phyloP scores from a whole-genome alignment of 2,797 vertebrate species.

The Gymnopithys bicolor region DNA sequence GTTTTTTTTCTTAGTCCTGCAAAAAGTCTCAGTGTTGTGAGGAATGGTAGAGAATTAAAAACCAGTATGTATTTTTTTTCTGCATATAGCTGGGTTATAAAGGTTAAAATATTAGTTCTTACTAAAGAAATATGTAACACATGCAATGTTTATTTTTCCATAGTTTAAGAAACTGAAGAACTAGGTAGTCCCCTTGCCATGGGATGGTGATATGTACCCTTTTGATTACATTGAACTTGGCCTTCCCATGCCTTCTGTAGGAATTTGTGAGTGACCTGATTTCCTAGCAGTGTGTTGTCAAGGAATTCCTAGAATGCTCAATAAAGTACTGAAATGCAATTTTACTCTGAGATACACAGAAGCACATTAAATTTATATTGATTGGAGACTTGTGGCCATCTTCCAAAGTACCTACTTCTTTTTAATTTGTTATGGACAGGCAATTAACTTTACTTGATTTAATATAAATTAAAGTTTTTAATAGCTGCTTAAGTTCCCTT shows the following conservation, averaged over 20 bases:
- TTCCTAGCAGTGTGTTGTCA: background rate
- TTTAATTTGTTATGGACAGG: constrained; percentile 4
- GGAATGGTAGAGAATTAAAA: background rate
- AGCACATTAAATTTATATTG: constrained; percentile 27
- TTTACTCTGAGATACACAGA: background rate
- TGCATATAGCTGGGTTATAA: background rate
- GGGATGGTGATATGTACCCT: background rate
- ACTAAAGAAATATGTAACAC: background rate
- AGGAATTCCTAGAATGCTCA: constrained; percentile 41
- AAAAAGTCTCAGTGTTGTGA: background rate
- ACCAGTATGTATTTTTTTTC: background rate
- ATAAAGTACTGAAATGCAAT: constrained; percentile 15
- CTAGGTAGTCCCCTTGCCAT: background rate
- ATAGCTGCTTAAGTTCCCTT: background rate
- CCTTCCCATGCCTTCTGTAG: background rate
- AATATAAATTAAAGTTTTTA: constrained; percentile 38
- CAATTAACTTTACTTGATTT: constrained; percentile 46
- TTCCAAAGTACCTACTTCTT: constrained; percentile 44
- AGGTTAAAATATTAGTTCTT: background rate
- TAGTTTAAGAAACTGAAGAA: background rate
- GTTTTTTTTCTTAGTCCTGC: background rate
- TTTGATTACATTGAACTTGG: background rate
- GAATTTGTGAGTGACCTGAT: background rate
- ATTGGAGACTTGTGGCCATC: background rate
- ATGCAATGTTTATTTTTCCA: background rate